Evolutionary conservation across 2,113 vertebrate species (phyloP), one percentile per base, ranked within the genome.

Genomic region (Cyanoramphus novaezelandiae): DNA sequence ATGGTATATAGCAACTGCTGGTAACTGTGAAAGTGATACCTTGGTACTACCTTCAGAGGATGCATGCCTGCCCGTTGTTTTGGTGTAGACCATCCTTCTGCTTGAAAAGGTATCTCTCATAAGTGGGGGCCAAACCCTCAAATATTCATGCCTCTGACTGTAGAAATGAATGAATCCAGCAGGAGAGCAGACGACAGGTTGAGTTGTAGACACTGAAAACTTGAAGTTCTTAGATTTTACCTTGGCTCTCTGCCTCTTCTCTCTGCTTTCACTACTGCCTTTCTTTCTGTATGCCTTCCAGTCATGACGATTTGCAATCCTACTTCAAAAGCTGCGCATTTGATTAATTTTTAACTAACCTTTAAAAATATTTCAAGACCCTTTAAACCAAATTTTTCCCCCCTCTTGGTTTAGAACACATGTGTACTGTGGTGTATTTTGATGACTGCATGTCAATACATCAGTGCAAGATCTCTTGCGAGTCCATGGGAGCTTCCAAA

Each of bases 381-480:
- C 68, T 68, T 70, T 69, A 75, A 94, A 75, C 53, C 46, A 33
- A 35, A 10, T 18, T 77, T 74, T 93, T 28, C 16, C 57, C 76
- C 49, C 75, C 41, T 80, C 68, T 94, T 71, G 43, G 76, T 97
- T 75, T 98, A 99, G 98, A 99, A 63, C 99, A 98, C 97, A 98
- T 99, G 98, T 99, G 99, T 96, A 99, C 99, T 4, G 99, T 99
- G 98, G 99, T 99, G 72, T 99, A 99, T 97, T 99, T 99, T 91
- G 99, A 99, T 75, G 99, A 99, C 98, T 99, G 99, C 95, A 98
- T 99, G 98, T 99, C 99, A 68, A 99, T 99, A 95, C 99, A 99
- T 80, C 99, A 99, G 98, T 99, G 99, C 97, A 99, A 99, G 96
- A 98, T 98, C 92, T 99, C 99, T 95, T 99, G 99, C 5, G 99